These are phyloP conservation scores for Parnassius smintheus DNA, from an alignment of 2,888 invertebrate genomes.

Conservation along the genomic window DNA sequence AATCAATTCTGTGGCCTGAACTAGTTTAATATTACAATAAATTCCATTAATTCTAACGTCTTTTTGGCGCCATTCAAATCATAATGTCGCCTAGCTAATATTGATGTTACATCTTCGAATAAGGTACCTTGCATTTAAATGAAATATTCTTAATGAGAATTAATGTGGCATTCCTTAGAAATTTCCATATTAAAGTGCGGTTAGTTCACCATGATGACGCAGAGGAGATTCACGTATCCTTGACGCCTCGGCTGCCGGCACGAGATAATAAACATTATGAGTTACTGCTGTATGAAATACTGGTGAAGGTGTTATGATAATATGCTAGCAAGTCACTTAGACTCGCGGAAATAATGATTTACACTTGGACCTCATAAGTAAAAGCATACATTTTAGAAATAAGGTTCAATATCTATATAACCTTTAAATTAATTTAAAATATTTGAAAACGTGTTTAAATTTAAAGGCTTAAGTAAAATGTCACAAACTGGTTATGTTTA, in stretches of 20 bases:
- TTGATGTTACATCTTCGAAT: slow-evolving; percentile 45
- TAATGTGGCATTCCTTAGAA: slow-evolving; percentile 50
- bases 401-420: too few relatives aligned
- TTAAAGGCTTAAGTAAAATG: too few relatives aligned
- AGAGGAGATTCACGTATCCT: slow-evolving; percentile 26
- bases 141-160: slow-evolving; percentile 39
- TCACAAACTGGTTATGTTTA: too few relatives aligned
- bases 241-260: slow-evolving; percentile 33
- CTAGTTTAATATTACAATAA: slow-evolving; percentile 40
- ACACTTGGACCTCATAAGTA: slow-evolving; percentile 3
- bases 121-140: slow-evolving; percentile 46
- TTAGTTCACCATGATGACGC: slow-evolving; percentile 30
- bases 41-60: slow-evolving; percentile 43
- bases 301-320: slow-evolving; percentile 34
- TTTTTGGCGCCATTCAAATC: slow-evolving; percentile 43
- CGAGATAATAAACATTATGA: slow-evolving; percentile 36
- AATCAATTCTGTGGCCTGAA: slow-evolving; percentile 22
- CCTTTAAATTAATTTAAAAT: too few relatives aligned
- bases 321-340: slow-evolving; percentile 13
- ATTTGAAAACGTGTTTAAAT: too few relatives aligned
- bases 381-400: too few relatives aligned
- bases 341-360: slow-evolving; percentile 18
- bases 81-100: slow-evolving; percentile 44
- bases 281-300: slow-evolving; percentile 36
- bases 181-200: slow-evolving; percentile 37